These are phyloP conservation scores for Drosophila anomelani DNA, from an alignment of 2,888 invertebrate species.

Conservation along the genomic window DNA sequence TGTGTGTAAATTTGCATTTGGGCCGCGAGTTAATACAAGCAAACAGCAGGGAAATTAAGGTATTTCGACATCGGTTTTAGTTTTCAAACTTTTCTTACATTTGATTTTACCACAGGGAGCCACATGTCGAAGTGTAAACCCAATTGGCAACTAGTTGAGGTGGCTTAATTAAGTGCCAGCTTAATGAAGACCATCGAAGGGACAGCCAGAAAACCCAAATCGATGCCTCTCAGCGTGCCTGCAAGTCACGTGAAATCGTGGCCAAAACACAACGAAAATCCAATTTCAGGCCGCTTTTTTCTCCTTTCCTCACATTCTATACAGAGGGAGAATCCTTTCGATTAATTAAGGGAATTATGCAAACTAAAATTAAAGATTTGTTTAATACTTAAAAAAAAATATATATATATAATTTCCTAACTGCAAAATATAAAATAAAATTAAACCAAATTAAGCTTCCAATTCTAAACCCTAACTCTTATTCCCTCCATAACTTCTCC, in stretches of 20 bases:
- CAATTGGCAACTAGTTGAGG: conserved; percentile 24
- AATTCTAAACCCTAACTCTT: background rate
- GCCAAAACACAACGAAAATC: conserved; percentile 21
- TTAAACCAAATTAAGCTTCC: background rate
- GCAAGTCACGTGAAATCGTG: conserved; percentile 30
- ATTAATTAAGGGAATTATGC: background rate
- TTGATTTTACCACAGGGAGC: background rate
- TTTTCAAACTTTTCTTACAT: background rate
- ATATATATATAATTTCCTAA: background rate
- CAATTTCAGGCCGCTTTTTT: background rate
- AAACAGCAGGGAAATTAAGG: background rate
- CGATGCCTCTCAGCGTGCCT: conserved; percentile 16
- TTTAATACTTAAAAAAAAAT: background rate
- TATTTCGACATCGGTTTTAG: background rate
- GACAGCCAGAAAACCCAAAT: conserved; percentile 41
- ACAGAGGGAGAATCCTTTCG: background rate
- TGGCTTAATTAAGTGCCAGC: conserved; percentile 64
- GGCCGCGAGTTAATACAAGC: background rate
- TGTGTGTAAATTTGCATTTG: background rate
- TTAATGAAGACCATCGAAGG: conserved; percentile 51
- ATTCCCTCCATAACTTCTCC: background rate
- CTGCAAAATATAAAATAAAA: background rate
- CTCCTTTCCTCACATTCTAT: background rate
- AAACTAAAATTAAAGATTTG: background rate
- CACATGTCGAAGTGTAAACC: conserved; percentile 8